Base-by-base conservation (phyloP, 2,797 vertebrate species). In the Sphenopsis melanotis region DNA sequence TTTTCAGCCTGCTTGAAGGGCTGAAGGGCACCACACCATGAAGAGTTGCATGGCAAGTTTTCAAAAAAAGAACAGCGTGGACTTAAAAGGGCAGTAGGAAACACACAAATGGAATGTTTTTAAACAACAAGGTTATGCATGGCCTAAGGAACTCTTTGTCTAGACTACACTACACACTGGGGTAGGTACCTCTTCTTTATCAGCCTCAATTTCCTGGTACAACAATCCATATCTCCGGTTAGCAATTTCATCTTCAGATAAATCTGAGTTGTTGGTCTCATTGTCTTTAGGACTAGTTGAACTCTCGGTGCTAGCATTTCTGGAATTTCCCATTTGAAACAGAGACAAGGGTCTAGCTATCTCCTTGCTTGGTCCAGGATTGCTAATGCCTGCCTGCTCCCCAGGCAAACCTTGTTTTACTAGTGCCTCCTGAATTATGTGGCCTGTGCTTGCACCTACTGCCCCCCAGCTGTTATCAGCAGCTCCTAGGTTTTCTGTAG, bases 201-300 rank as follows among this genome's bases (percentile, higher is more conserved):
- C 98, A 98, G 98, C 97, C 97, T 99, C 99, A 99, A 98, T 98
- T 97, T 99, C 99, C 97, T 98, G 98, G 98, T 99, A 99, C 98
- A 99, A 99, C 94, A 98, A 98, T 98, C 98, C 99, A 96, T 99
- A 98, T 98, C 98, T 98, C 98, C 98, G 98, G 98, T 99, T 99
- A 97, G 99, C 98, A 97, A 99, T 98, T 98, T 99, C 99, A 96
- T 99, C 99, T 99, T 99, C 99, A 96, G 99, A 99, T 97, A 99
- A 98, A 98, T 99, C 99, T 98, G 99, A 99, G 97, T 98, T 98
- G 98, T 96, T 98, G 97, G 95, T 98, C 97, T 99, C 99, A 97
- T 97, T 98, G 95, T 99, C 99, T 98, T 97, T 99, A 93, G 97
- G 98, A 95, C 96, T 98, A 97, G 97, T 89, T 96, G 97, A 94